Percentiles rank a stretch among this genome's conserved stretches.
These are phyloP conservation scores for Cynoglossus semilaevis DNA, from an alignment of 2,113 vertebrate genomes.

Conservation along the genomic window DNA sequence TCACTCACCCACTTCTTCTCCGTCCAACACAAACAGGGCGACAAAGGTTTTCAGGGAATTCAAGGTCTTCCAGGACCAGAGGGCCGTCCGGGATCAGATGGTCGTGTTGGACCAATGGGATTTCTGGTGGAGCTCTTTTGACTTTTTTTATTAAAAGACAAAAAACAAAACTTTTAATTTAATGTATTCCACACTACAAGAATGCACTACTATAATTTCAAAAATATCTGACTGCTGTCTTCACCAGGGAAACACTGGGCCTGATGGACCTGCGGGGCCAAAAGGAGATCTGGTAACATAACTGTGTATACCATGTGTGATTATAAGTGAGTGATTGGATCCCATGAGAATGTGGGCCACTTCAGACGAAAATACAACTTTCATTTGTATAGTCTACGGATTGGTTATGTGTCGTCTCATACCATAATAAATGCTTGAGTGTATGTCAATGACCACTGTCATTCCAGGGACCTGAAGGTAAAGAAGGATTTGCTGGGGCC, in stretches of 20 bases:
- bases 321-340: too few relatives aligned
- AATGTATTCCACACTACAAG: too few relatives aligned
- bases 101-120: conserved; percentile 47
- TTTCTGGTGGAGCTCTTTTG: conserved; percentile 45
- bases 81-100: conserved; percentile 44
- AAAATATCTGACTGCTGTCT: conserved; percentile 5
- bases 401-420: neutral
- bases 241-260: conserved; percentile 60
- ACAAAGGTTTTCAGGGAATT: conserved; percentile 51
- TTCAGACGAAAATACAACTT: neutral
- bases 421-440: neutral
- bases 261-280: conserved; percentile 41
- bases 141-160: too few relatives aligned
- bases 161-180: too few relatives aligned
- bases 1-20: neutral
- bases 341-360: too few relatives aligned
- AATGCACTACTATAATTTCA: too few relatives aligned
- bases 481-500: conserved; percentile 60
- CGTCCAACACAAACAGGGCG: conserved; percentile 49
- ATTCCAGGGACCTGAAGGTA: conserved; percentile 54
- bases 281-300: conserved; percentile 56
- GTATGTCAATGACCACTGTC: neutral
- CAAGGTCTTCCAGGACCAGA: conserved; percentile 29
- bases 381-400: neutral
- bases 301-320: neutral